Percentiles rank a stretch among this genome's conserved stretches.
phyloP scores from a whole-genome alignment of 2,888 invertebrate species.

The Cryptus armator region DNA sequence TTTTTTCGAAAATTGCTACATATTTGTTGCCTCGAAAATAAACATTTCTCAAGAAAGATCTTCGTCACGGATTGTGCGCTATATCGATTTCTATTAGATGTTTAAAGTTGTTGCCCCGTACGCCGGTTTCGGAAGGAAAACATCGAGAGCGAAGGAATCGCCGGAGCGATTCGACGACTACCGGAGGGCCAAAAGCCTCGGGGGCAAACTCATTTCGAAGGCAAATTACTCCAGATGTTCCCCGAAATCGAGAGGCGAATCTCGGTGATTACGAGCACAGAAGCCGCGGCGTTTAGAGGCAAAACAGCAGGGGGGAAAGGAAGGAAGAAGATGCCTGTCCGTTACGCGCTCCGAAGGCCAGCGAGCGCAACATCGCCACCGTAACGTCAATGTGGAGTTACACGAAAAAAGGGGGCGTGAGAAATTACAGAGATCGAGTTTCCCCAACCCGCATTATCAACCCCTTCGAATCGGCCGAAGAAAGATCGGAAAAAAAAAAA shows the following conservation, averaged over 20 bases:
- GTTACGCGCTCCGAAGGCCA: constrained; percentile 55
- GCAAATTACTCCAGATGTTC: constrained; percentile 83
- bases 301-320: constrained; percentile 23
- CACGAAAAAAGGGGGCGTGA: constrained; percentile 36
- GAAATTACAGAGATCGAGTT: constrained; percentile 58
- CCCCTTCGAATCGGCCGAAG: not conserved
- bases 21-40: not conserved
- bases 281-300: constrained; percentile 72
- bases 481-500: constrained; percentile 15
- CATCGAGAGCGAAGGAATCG: constrained; percentile 25
- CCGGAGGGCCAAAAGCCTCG: constrained; percentile 57
- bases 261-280: constrained; percentile 82
- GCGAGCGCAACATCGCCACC: constrained; percentile 26
- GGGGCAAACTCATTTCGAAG: constrained; percentile 79
- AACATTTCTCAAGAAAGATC: not conserved
- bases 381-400: constrained; percentile 41
- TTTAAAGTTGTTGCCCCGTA: not conserved
- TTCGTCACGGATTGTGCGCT: not conserved
- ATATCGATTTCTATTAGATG: not conserved
- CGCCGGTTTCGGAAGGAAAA: not conserved
- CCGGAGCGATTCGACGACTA: constrained; percentile 53
- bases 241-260: constrained; percentile 82
- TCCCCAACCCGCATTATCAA: not conserved
- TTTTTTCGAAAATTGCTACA: not conserved
- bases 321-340: constrained; percentile 38